A percentile compares a stretch with the other conserved stretches of the same genome.
These are phyloP conservation scores for Pinctada fucata DNA, from an alignment of 2,888 invertebrate genomes.

Conservation along the genomic window DNA sequence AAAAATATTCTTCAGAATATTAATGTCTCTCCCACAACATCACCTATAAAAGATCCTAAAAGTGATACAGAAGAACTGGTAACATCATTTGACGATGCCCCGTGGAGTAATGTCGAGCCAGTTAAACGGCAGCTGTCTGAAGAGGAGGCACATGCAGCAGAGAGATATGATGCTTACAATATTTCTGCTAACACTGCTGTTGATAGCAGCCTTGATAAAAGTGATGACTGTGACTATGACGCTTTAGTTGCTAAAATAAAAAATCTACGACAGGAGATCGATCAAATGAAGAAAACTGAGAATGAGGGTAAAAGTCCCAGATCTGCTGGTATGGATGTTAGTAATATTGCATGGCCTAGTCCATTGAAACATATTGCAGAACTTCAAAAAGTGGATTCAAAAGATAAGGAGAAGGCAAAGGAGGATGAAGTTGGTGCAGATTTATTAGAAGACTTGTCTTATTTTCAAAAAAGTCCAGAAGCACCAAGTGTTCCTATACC, in stretches of 20 bases:
- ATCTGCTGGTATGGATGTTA: background rate
- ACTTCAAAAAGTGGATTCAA: background rate
- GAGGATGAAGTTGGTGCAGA: background rate
- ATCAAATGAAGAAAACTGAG: conserved; percentile 19
- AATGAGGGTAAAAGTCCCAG: background rate
- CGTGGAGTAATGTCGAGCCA: conserved; percentile 4
- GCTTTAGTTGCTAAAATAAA: conserved; percentile 21
- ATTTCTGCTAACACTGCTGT: conserved; percentile 5
- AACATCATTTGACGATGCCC: conserved; percentile 9
- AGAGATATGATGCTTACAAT: conserved; percentile 26
- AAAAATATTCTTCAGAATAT: conserved; percentile 40
- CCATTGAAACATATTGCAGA: conserved; percentile 6
- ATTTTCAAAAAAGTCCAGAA: background rate
- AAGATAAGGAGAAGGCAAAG: background rate
- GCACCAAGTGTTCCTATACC: background rate
- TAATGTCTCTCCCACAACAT: conserved; percentile 28
- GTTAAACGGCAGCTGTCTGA: conserved; percentile 11
- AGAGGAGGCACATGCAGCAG: conserved; percentile 10
- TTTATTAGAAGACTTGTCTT: conserved; percentile 11
- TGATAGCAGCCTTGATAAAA: background rate
- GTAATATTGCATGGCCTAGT: conserved; percentile 14
- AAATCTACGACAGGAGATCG: conserved; percentile 23
- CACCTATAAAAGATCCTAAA: background rate
- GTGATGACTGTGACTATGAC: conserved; percentile 9
- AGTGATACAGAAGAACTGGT: background rate